Base-by-base conservation (phyloP, 2,113 vertebrate genomes). In the Urocitellus parryii region DNA sequence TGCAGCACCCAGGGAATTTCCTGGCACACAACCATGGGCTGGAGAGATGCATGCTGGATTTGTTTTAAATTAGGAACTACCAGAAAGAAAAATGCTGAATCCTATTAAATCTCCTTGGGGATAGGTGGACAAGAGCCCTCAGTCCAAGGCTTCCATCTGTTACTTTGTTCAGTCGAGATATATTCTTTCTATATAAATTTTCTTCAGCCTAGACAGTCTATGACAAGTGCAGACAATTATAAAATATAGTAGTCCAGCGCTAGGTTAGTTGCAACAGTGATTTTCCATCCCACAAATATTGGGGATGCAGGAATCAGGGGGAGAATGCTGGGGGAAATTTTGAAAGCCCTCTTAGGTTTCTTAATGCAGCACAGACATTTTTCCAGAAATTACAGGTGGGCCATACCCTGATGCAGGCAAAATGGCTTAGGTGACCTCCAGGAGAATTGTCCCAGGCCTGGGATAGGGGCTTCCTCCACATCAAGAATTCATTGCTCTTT, bases 61-160 rank as follows among this genome's bases (percentile, higher is more conserved):
- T 91, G 37, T 78, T 92, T 95, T 81, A 76, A 81, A 68, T 88
- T 88, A 83, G 63, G 53, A 61, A 76, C 17, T 12, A 37, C 20
- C 25, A 70, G 61, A 78, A 87, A 77, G 27, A 81, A 63, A 72
- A 82, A 67, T 37, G 24, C 24, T 78, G 32, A 68, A 37, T 67
- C 5, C 4, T 72, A 12, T 45, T 61, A 9, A 53, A 39, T 20
- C 6, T 63, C 37, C 51, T 76, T 70, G 48, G 51, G 14, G 39
- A n/a, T 39, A 20, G 58, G 13, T 42, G 48, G 67, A 32, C 10
- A 25, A 32, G 63, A 24, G 22, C 70, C 70, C 27, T 81, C 74
- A 67, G 18, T 61, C 45, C 81, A 53, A 76, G 27, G 25, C 34
- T 81, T 45, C 67, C 5, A 51, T 58, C n/a, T 56, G 16, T 72